Evolutionary conservation across 2,113 vertebrate genomes (phyloP).

Genomic region (Mohoua ochrocephala): DNA sequence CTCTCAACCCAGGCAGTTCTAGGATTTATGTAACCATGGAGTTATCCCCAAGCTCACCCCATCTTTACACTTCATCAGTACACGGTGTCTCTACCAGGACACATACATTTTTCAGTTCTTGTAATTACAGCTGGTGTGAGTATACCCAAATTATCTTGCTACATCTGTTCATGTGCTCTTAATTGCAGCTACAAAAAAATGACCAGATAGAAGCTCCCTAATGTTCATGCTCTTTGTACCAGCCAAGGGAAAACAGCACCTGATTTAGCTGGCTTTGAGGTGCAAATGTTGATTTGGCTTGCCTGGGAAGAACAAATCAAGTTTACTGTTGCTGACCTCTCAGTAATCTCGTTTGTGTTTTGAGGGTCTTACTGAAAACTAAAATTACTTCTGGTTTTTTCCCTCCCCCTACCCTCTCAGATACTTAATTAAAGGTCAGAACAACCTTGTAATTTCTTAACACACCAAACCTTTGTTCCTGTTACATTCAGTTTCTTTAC

Average conservation of each 20-base stretch:
- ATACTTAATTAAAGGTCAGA: not conserved
- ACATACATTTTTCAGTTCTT: not conserved
- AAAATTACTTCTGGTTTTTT: not conserved
- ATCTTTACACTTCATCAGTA: not conserved
- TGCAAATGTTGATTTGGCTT: not conserved
- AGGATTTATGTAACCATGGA: not conserved
- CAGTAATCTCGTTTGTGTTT: not conserved
- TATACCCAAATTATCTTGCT: not conserved
- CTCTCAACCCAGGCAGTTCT: not conserved
- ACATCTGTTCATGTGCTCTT: not conserved
- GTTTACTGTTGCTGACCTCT: not conserved
- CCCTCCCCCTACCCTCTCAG: accelerated
- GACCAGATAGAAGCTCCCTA: not conserved
- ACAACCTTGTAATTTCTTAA: not conserved
- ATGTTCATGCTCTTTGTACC: not conserved
- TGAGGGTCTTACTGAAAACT: not conserved
- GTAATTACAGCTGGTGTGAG: not conserved
- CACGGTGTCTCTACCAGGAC: not conserved
- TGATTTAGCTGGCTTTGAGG: not conserved
- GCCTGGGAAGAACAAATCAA: not conserved
- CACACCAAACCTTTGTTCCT: not conserved
- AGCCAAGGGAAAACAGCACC: not conserved
- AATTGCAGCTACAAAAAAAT: not conserved
- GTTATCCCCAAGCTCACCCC: not conserved
- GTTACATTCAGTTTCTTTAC: not conserved